phyloP scores from a whole-genome alignment of 2,113 vertebrate species.

The Chaetodon auriga region DNA sequence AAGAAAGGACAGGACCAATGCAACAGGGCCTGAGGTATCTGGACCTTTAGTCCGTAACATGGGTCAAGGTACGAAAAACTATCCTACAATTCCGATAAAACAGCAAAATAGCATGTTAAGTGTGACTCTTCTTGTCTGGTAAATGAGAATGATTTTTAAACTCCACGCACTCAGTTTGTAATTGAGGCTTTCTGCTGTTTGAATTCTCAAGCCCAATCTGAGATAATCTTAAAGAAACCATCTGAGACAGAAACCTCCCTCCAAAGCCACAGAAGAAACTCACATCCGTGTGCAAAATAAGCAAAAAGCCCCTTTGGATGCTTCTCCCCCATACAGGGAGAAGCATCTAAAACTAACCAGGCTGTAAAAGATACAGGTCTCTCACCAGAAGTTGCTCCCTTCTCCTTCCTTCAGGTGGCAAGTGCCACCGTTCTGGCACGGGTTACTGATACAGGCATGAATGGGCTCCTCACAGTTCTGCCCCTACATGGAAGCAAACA shows the following conservation, averaged over 20 bases:
- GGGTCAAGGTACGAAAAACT: not conserved
- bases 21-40: not conserved
- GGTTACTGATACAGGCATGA: slow-evolving; percentile 95
- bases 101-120: not conserved
- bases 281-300: not conserved
- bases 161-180: not conserved
- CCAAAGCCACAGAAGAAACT: not conserved
- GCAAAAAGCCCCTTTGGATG: not conserved
- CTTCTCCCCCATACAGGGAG: not conserved
- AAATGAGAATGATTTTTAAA: not conserved
- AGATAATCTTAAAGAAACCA: not conserved
- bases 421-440: slow-evolving; percentile 92
- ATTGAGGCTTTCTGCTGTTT: not conserved
- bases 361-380: not conserved
- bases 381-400: slow-evolving; percentile 94
- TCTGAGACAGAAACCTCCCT: not conserved
- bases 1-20: not conserved
- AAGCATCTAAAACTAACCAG: not conserved
- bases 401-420: slow-evolving; percentile 97
- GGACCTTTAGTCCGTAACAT: not conserved
- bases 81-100: not conserved
- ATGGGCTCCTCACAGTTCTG: slow-evolving; percentile 95
- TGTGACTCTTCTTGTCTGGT: not conserved
- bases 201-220: not conserved
- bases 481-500: slow-evolving; percentile 83